Evolutionary conservation across 2,113 vertebrate species (phyloP), one percentile per base, ranked within the genome.

Genomic region (Otus sunia): DNA sequence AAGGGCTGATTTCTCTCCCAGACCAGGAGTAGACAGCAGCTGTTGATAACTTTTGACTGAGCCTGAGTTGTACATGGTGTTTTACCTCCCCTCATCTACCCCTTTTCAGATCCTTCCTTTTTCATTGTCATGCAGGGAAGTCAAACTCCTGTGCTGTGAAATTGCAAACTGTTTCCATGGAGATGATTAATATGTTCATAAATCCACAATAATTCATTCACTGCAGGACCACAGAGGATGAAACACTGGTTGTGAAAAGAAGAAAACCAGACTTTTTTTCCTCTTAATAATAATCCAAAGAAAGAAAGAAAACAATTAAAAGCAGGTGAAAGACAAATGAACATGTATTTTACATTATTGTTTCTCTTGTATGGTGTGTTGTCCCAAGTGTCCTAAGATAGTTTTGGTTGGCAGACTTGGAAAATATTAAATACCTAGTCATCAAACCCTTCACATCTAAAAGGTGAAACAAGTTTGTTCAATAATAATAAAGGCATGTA

Each of bases 111-210:
- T 77, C 75, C 16, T 83, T 73, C 59, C 22, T 59, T 68, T 81
- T 52, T 71, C 63, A 41, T 74, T 83, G 59, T 79, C 63, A 43
- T 30, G 82, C 75, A 77, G 88, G 71, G 67, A 92, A 97, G 78
- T 86, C 85, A 71, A 90, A 80, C 75, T 63, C 82, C 79, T 88
- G 82, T 5, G 18, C 78, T 87, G 92, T 69, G 93, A 82, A 93
- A 76, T 53, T 87, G 90, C 91, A 74, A 96, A 94, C 55, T 90
- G 95, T 96, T 96, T 94, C 96, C 88, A 95, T 95, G 96, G 96
- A 94, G 86, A 95, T 97, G 90, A 97, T 97, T 96, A 96, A 96
- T 95, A 83, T 84, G 90, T 96, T 80, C 94, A 93, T 93, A 95
- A 96, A 92, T 63, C 68, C 82, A 85, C 93, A 88, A 83, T 93